A percentile compares a stretch with the other conserved stretches of the same genome.
phyloP scores from a whole-genome alignment of 2,113 vertebrate species.

The Tachysurus fulvidraco region DNA sequence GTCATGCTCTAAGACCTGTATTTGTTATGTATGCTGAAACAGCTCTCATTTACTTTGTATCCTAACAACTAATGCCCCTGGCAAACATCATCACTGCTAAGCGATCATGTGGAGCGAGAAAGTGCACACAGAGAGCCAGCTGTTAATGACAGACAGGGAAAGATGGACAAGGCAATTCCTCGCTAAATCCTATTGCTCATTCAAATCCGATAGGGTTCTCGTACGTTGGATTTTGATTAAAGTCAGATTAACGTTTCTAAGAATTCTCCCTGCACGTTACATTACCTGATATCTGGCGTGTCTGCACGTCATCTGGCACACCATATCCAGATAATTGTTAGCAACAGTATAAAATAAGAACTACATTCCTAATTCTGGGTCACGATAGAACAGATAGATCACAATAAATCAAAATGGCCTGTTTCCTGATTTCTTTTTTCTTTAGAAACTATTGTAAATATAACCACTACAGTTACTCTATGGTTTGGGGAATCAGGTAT shows the following conservation, averaged over 20 bases:
- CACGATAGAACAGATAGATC: neutral
- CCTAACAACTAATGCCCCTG: neutral
- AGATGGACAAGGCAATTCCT: neutral
- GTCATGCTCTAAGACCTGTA: neutral
- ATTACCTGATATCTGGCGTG: neutral
- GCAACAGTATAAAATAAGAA: neutral
- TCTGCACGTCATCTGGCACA: neutral
- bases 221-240: neutral
- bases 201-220: neutral
- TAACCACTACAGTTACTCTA: neutral
- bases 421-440: too few relatives aligned
- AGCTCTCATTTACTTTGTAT: slow-evolving; percentile 8
- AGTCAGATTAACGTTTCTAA: neutral
- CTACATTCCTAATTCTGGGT: neutral
- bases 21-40: slow-evolving; percentile 5
- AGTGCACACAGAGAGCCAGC: neutral
- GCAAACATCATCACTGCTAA: neutral
- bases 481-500: neutral
- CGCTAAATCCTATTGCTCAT: neutral
- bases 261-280: neutral
- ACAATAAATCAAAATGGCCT: neutral
- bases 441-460: neutral
- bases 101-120: neutral
- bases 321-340: too few relatives aligned
- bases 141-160: neutral